Conservation (phyloP, 92 coral and sea anemone genomes). For the Blastomussa wellsi region DNA sequence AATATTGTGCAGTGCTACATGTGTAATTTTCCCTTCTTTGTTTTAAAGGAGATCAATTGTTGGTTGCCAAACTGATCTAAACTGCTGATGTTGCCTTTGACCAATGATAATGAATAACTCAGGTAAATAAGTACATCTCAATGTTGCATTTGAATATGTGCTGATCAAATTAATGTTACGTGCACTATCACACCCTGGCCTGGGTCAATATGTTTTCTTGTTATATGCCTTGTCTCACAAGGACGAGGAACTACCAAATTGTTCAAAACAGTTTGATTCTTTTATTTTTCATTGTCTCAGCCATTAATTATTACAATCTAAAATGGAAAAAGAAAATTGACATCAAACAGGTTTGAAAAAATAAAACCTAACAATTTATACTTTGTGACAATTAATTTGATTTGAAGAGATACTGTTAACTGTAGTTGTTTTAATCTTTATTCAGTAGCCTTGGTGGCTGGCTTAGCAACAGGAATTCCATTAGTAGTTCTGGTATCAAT, state of each 20-base stretch:
- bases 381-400: not conserved
- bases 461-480: constrained; percentile 95
- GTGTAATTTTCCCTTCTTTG: not conserved
- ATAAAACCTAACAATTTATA: no score
- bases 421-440: not conserved
- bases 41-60: constrained; percentile 9
- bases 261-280: no score
- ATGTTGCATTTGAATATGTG: not conserved
- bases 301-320: no score
- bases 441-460: constrained; percentile 90
- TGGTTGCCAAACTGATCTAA: constrained; percentile 29
- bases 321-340: no score
- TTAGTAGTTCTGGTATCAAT: constrained; percentile 81
- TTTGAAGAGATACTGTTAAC: not conserved
- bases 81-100: constrained; percentile 40
- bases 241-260: no score
- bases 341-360: no score
- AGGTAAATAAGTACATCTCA: constrained; percentile 18
- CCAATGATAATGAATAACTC: constrained; percentile 48
- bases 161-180: not conserved
- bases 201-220: no score
- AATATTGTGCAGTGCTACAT: no score
- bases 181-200: no score
- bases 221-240: no score
- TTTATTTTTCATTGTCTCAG: no score